Evolutionary conservation across 1,140 invertebrate genomes (phyloP), one percentile per base, ranked within the genome.

Genomic region (Amyelois transitella): DNA sequence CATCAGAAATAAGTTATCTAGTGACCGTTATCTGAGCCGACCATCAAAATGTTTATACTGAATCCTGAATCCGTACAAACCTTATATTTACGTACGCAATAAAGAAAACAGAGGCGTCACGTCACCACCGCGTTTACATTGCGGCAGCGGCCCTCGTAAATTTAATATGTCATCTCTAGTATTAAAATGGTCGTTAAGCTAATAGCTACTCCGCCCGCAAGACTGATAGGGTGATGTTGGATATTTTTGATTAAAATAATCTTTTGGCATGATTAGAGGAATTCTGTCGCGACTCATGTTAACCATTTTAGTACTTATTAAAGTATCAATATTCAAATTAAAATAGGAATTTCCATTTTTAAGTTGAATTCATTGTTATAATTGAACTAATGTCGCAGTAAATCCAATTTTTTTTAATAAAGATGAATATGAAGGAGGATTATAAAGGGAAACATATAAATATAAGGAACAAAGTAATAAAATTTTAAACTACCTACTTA

Each of bases 121-220:
- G 76, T 71, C 73, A 81, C 60, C 69, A 64, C 52, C 65, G 75
- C 75, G 75, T 76, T 79, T 80, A 75, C 69, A 69, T 67, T 62
- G 64, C 64, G 68, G 78, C 76, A 80, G 81, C 77, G 75, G 69
- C 69, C 69, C 66, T 87, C 81, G 75, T 87, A 87, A 84, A 84
- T 85, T 87, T 87, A 87, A 86, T 83, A 87, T 81, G 77, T 87
- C 81, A 86, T 84, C 81, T 81, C 69, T 73, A 81, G 78, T 85
- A 87, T 83, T 81, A 84, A 86, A 86, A 83, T 82, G 80, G 81
- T 86, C 81, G 81, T 86, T 86, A 86, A 82, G 78, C 77, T 84
- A 84, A 84, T 86, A 84, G 81, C 77, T 66, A 62, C 75, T 75
- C 69, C 75, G 72, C 78, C 61, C 70, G 66, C 64, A 72, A 64